Base-by-base conservation (phyloP, 2,113 vertebrate species). In the Cebidichthys violaceus region DNA sequence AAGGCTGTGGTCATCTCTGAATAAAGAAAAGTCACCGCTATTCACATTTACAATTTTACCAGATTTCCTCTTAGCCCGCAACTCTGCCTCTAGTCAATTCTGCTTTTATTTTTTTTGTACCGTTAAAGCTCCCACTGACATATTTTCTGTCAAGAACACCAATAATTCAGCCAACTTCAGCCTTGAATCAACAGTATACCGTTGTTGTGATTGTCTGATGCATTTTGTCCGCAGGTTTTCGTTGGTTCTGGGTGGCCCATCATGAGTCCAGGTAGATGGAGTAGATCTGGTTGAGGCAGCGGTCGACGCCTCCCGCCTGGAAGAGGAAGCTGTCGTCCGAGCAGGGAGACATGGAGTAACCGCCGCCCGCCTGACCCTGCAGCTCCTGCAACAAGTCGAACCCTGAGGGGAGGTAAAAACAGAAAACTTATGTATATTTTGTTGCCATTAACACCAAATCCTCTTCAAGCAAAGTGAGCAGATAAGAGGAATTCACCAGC, bases 251-350 rank as follows among this genome's bases (percentile, higher is more conserved):
- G 31, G 14, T 8, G 3, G 14, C 31, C 35, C 59, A 88, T 94
- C 87, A 93, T 8, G 89, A 93, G 86, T 94, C 92, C 83, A 89
- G 83, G 76, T 94, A 94, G 68, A 93, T 79, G 71, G 93, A 94
- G 77, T 89, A 93, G 81, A 94, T 90, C 90, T 94, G 93, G 69
- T 75, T 92, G 79, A 93, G 91, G 85, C 90, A 94, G 88, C 90
- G 90, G 80, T 93, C 94, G 29, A 92, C 81, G 3, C 92, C 91
- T 67, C 90, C 89, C 1, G 86, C 79, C 88, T 92, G 94, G 78
- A 92, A 92, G 73, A 94, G 90, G 87, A 93, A 92, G 83, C 88
- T 87, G 66, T 94, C 91, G 11, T 94, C 93, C 18, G 90, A 85
- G 47, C 88, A 90, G 31, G 81, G 77, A 39, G 90, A 86, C 81